Base-by-base conservation (phyloP, 2,888 invertebrate genomes). In the Bombylius major region DNA sequence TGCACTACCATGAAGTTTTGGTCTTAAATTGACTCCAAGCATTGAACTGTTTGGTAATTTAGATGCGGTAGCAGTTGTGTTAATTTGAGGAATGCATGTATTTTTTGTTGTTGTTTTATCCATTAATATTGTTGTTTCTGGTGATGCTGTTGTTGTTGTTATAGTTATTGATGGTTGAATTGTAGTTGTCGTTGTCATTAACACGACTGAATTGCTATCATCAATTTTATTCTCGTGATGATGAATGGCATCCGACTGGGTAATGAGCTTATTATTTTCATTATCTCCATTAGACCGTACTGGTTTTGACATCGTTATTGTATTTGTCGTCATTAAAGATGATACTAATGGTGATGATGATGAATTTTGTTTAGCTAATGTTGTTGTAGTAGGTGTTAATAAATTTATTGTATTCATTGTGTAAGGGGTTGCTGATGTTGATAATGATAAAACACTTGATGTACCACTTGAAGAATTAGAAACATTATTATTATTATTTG, bases 1-100 rank as follows among this genome's bases (percentile, higher is more conserved):
- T 69, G 69, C 69, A 64, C 72, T 72, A 55, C 69, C 67, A 53
- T 68, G 69, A 58, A 66, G 61, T 51, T 66, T 67, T 11, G 67
- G 64, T 53, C 67, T 64, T 59, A 68, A 59, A 58, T 65, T 57
- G n/a, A 56, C 67, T 54, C 64, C 64, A 60, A 60, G 56, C 61
- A 60, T 62, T 50, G 65, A 62, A 56, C 63, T 65, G 63, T 64
- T 64, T 61, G 65, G 8, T 42, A 42, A 11, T 42, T 23, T 23
- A 23, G 23, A 23, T 23, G 23, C 23, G 23, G 23, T 23, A 23
- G 23, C 23, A 23, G 23, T 23, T 23, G 23, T 64, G 61, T 36
- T 50, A 34, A 46, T 42, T 14, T 54, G 52, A 51, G 48, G 32
- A 23, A 31, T 34, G n/a, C 9, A 33, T 32, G 13, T n/a, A n/a